Evolutionary conservation across 2,797 vertebrate species (phyloP).

Genomic region (Poecilia picta): DNA sequence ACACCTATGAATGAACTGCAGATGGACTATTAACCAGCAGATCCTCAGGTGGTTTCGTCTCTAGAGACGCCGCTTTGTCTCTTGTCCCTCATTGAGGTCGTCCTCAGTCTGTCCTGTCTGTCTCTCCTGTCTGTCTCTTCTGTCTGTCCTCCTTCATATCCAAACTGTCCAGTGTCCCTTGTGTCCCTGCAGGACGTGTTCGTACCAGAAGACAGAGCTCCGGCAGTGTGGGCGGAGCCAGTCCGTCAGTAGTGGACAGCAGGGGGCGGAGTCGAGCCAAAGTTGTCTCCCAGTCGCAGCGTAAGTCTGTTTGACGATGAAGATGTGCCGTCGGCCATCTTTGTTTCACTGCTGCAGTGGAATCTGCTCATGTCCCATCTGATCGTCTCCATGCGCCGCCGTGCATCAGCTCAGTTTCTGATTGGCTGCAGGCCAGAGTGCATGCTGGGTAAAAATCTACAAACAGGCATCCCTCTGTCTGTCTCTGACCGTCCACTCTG

Average conservation of each 20-base stretch:
- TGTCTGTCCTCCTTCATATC: conserved; percentile 18
- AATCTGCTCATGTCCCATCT: neutral
- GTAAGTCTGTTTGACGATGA: conserved; percentile 74
- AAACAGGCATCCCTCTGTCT: conserved; percentile 66
- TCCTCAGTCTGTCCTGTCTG: too few species aligned
- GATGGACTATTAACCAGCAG: too few species aligned
- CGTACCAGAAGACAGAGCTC: conserved; percentile 94
- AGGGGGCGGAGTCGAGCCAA: conserved; percentile 96
- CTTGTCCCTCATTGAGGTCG: too few species aligned
- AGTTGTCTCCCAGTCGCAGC: conserved; percentile 97
- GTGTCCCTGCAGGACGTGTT: conserved; percentile 85
- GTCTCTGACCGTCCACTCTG: conserved; percentile 79
- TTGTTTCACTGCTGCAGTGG: too few species aligned
- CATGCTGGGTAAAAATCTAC: conserved; percentile 82
- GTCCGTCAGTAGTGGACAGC: conserved; percentile 86
- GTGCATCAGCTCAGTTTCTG: conserved; percentile 24
- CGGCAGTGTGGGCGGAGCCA: conserved; percentile 85
- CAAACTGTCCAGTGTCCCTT: too few species aligned
- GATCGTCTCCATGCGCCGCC: conserved; percentile 7
- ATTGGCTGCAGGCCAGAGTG: conserved; percentile 57
- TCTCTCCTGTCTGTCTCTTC: conserved; percentile 3
- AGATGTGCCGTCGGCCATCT: too few species aligned
- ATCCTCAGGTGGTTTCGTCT: too few species aligned
- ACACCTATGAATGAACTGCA: too few species aligned
- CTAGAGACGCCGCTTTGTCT: too few species aligned